Percentiles rank a stretch among this genome's conserved stretches.
Conservation (phyloP, 1,140 invertebrate genomes). For the Atta texana region DNA sequence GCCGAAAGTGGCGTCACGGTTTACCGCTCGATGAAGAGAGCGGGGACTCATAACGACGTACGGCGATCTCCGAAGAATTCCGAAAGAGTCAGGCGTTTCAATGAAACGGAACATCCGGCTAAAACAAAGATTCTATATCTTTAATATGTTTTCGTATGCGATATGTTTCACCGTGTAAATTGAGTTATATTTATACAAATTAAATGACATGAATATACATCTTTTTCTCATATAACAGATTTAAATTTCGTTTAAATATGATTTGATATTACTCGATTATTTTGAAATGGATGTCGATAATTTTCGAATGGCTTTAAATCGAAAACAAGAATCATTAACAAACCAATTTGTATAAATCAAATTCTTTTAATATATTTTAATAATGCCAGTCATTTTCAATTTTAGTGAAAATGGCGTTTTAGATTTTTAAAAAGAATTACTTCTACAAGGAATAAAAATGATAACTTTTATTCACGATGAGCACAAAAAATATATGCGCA, state of each 20-base stretch:
- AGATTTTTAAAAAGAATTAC: background rate
- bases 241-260: background rate
- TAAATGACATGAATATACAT: background rate
- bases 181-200: background rate
- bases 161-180: background rate
- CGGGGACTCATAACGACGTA: conserved; percentile 2
- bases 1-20: conserved; percentile 73
- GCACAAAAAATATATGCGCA: background rate
- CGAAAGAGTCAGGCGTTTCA: conserved; percentile 23
- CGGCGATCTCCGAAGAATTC: conserved; percentile 34
- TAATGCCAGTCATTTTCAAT: background rate
- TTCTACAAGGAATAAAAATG: background rate
- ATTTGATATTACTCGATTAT: background rate
- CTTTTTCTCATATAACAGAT: background rate
- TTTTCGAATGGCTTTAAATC: background rate
- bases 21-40: conserved; percentile 44
- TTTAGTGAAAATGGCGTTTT: background rate
- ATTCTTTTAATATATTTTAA: background rate
- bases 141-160: too few species aligned
- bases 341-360: background rate
- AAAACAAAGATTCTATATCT: background rate
- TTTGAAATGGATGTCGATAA: background rate
- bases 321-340: background rate
- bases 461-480: background rate
- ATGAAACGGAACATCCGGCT: conserved; percentile 25